phyloP scores from a whole-genome alignment of 2,888 invertebrate genomes.

The Tetranychus piercei region DNA sequence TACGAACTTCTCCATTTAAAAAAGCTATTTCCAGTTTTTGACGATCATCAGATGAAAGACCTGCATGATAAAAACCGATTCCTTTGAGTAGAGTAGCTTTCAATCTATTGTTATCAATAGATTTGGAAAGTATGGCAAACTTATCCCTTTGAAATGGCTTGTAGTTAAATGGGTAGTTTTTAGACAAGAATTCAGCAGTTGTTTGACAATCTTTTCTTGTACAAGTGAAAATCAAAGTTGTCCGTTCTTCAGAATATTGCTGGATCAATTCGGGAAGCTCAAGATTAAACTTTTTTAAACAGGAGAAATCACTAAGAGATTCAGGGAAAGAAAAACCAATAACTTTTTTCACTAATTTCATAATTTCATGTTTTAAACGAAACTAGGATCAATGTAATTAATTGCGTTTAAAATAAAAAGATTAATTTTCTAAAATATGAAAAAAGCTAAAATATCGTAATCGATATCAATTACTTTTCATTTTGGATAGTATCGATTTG shows the following conservation, averaged over 20 bases:
- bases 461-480: no score
- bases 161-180: neutral
- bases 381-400: no score
- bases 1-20: conserved; percentile 44
- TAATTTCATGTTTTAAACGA: conserved; percentile 29
- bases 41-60: conserved; percentile 47
- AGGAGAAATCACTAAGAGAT: conserved; percentile 46
- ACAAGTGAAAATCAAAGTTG: conserved; percentile 56
- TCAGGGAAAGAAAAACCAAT: conserved; percentile 46
- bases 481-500: no score
- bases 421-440: no score
- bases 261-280: conserved; percentile 49
- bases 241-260: conserved; percentile 51
- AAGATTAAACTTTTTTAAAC: conserved; percentile 57
- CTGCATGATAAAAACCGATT: conserved; percentile 60
- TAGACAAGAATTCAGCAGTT: conserved; percentile 45
- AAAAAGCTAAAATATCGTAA: no score
- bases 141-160: neutral
- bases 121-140: neutral
- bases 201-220: conserved; percentile 53
- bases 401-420: no score
- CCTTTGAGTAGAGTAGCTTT: conserved; percentile 35
- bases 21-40: conserved; percentile 48
- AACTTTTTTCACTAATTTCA: conserved; percentile 50
- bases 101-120: conserved; percentile 14